phyloP scores from a whole-genome alignment of 37 sponge, comb jelly and placozoan genomes.

The Dysidea cf. avara region DNA sequence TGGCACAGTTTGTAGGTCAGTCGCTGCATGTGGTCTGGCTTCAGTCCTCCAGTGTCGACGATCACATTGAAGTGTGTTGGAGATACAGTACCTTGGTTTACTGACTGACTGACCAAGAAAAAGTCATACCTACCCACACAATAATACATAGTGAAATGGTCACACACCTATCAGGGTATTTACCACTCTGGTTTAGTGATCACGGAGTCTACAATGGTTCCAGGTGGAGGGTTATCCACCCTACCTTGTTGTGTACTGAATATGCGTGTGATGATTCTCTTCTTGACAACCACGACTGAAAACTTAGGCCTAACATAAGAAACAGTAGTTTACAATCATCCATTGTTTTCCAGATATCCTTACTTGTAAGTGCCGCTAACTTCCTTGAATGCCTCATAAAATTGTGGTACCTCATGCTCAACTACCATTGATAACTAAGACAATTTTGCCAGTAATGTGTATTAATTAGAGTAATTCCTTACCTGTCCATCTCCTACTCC shows the following conservation, averaged over 20 bases:
- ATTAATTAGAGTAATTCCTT: slow-evolving; percentile 3
- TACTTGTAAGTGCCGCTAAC: slow-evolving; percentile 41
- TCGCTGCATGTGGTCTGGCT: slow-evolving; percentile 95
- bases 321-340: neutral
- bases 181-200: slow-evolving; percentile 85
- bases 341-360: neutral
- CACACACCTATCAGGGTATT: slow-evolving; percentile 3
- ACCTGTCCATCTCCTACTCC: slow-evolving; percentile 98
- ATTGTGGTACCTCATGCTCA: slow-evolving; percentile 80
- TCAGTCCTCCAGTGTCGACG: slow-evolving; percentile 75
- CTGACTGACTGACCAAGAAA: slow-evolving; percentile 95
- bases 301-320: slow-evolving; percentile 73
- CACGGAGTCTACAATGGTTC: slow-evolving; percentile 86
- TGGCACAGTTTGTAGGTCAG: slow-evolving; percentile 96
- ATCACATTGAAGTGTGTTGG: slow-evolving; percentile 97
- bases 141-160: neutral
- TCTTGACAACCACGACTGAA: slow-evolving; percentile 90
- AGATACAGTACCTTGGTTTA: slow-evolving; percentile 92
- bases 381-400: slow-evolving; percentile 48
- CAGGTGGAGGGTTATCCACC: slow-evolving; percentile 84
- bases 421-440: slow-evolving; percentile 48
- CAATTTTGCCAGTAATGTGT: neutral
- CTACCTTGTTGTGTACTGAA: slow-evolving; percentile 35
- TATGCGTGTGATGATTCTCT: slow-evolving; percentile 86
- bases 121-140: slow-evolving; percentile 84